Evolutionary conservation across 2,113 vertebrate genomes (phyloP), one percentile per base, ranked within the genome.

Genomic region (human (Homo sapiens)): DNA sequence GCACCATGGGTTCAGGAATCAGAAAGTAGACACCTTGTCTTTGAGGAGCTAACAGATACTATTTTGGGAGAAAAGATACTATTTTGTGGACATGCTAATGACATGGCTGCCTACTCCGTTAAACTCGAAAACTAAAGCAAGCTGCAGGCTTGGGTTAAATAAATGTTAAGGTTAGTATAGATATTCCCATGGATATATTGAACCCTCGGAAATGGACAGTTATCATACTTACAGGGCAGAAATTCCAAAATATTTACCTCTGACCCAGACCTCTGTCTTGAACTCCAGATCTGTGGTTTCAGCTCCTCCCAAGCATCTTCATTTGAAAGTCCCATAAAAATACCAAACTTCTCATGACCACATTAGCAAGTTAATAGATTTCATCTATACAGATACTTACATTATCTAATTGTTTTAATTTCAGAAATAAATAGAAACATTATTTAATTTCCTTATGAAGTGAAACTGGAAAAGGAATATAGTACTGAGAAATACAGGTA

Each of bases 381-480:
- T 9, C 9, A 61, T 57, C 35, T 82, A 4, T 73, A 72, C 12
- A 81, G 45, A 90, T 66, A 30, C 3, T 55, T 81, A 3, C 20
- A 64, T 61, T 96, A 50, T 35, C 22, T 82, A 87, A 87, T 35
- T 88, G 50, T 70, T 72, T 90, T 84, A 66, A 94, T 66, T 89
- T 94, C 50, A 72, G 17, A 91, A 91, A 32, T 25, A 88, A 90
- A 68, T 32, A 35, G 78, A 82, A 82, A 23, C 27, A 87, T 45
- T 55, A 11, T 3, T 64, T 30, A 97, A 81, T 94, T 78, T 82
- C 25, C 16, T 7, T 25, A 25, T 32, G 17, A 76, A 1, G 13
- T 64, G 50, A 70, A 93, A 68, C 4, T 59, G 18, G 8, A 80
- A 68, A 66, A 30, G 64, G 27, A 81, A 35, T 27, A 73, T 14